Conservation (phyloP, 1,140 invertebrate species). For the Diachasmimorpha longicaudata region DNA sequence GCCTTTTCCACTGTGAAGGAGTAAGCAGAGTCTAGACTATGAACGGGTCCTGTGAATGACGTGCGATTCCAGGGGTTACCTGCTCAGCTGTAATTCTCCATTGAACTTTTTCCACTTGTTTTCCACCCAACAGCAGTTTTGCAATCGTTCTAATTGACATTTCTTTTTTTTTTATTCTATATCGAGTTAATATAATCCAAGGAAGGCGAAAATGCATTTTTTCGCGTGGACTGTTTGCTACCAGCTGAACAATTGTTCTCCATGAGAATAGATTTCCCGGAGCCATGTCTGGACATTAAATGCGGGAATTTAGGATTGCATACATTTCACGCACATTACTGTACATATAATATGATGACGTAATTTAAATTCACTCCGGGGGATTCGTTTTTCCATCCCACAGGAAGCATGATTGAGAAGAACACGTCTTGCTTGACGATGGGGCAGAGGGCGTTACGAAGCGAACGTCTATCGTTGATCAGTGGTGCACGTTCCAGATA, state of each 20-base stretch:
- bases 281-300: too few species aligned
- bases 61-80: too few species aligned
- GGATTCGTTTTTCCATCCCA: slow-evolving; percentile 13
- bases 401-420: slow-evolving; percentile 39
- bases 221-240: too few species aligned
- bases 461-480: slow-evolving; percentile 42
- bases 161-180: too few species aligned
- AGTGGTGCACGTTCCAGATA: slow-evolving; percentile 22
- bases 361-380: background rate
- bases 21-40: background rate
- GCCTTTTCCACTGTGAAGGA: background rate
- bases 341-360: background rate
- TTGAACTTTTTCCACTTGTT: too few species aligned
- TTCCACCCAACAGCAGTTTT: too few species aligned
- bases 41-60: background rate
- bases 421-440: slow-evolving; percentile 27
- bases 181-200: too few species aligned
- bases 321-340: background rate
- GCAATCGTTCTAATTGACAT: too few species aligned
- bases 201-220: too few species aligned
- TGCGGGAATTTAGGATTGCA: background rate
- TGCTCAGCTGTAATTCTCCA: too few species aligned
- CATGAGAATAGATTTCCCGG: too few species aligned
- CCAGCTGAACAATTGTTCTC: too few species aligned
- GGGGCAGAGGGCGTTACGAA: slow-evolving; percentile 12